Evolutionary conservation across 2,113 vertebrate genomes (phyloP).

Genomic region (Tor tambroides): DNA sequence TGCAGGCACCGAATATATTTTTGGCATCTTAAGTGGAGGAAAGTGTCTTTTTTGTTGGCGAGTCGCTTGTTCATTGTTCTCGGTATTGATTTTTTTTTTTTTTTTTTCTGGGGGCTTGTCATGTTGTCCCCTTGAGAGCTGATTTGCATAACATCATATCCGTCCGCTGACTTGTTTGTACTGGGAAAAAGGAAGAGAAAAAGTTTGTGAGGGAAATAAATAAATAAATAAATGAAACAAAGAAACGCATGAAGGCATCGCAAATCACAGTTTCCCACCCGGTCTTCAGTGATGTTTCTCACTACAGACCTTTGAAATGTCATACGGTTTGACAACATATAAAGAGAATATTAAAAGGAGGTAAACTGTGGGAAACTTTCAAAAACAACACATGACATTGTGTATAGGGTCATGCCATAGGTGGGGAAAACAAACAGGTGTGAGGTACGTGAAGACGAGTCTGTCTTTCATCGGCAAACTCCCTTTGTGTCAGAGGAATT

Average conservation of each 20-base stretch:
- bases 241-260: not conserved
- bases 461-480: not conserved
- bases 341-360: slow-evolving; percentile 28
- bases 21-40: slow-evolving; percentile 47
- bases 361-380: slow-evolving; percentile 16
- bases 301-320: slow-evolving; percentile 18
- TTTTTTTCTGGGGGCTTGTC: not conserved
- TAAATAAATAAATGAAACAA: slow-evolving; percentile 11
- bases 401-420: not conserved
- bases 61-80: slow-evolving; percentile 52
- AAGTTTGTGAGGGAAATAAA: slow-evolving; percentile 29
- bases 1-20: slow-evolving; percentile 52
- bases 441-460: not conserved
- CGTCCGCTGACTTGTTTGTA: not conserved
- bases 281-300: not conserved
- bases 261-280: not conserved
- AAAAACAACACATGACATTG: not conserved
- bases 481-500: not conserved
- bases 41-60: slow-evolving; percentile 19
- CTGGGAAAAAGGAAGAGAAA: slow-evolving; percentile 37
- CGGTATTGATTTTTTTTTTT: slow-evolving; percentile 39
- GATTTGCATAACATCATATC: slow-evolving; percentile 62
- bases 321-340: slow-evolving; percentile 11
- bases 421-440: not conserved
- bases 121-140: slow-evolving; percentile 44